Percentiles rank a stretch among this genome's conserved stretches.
Conservation (phyloP, 2,888 invertebrate species). For the Oeneis ivallda region DNA sequence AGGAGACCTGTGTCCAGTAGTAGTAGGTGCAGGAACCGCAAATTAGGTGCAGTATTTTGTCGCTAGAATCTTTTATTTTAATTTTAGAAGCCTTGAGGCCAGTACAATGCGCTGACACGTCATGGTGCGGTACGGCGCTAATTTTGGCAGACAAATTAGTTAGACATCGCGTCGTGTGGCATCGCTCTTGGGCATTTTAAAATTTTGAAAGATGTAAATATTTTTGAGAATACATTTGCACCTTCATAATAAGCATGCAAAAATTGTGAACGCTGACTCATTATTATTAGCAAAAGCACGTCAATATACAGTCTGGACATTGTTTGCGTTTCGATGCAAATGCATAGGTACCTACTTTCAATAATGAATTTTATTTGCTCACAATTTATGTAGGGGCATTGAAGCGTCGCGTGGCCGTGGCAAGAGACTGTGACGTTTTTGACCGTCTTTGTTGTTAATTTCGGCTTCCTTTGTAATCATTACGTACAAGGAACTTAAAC, state of each 20-base stretch:
- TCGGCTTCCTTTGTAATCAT: neutral
- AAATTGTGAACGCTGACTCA: conserved; percentile 10
- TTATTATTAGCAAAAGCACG: conserved; percentile 23
- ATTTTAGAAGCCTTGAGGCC: neutral
- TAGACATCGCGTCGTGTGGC: no score
- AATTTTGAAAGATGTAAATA: neutral
- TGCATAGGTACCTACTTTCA: conserved; percentile 4
- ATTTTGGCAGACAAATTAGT: no score
- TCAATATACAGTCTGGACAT: conserved; percentile 18
- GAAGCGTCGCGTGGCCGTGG: conserved; percentile 10
- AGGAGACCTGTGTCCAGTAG: no score
- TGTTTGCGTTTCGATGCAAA: conserved; percentile 20
- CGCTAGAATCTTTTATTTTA: no score
- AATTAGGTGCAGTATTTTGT: no score
- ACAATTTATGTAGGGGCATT: conserved; percentile 17
- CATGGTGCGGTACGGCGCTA: no score
- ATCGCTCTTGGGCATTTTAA: neutral
- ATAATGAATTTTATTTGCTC: conserved; percentile 19
- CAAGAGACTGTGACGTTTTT: conserved; percentile 3
- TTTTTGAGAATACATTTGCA: conserved; percentile 10
- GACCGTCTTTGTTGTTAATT: conserved; percentile 10
- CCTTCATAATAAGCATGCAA: conserved; percentile 2
- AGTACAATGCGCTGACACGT: no score
- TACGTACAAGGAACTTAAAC: neutral
- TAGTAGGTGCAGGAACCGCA: no score